These are phyloP conservation scores for Trichopria drosophilae DNA, from an alignment of 2,888 invertebrate genomes.

Conservation along the genomic window DNA sequence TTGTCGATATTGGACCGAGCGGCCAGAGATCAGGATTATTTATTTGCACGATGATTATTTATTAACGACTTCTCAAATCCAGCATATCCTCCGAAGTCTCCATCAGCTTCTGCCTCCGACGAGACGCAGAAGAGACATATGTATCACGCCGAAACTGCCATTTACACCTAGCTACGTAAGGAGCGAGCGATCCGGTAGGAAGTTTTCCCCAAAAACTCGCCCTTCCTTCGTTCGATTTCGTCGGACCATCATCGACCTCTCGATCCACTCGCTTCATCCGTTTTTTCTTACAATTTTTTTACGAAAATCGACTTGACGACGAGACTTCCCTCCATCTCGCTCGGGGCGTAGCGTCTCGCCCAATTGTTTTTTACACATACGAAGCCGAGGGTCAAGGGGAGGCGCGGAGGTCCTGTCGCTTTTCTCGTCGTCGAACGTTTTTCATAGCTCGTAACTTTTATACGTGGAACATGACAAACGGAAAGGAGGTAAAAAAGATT, in stretches of 20 bases:
- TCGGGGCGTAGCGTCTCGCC: constrained; percentile 1
- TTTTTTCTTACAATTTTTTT: constrained; percentile 22
- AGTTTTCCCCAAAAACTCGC: constrained; percentile 37
- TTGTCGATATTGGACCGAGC: constrained; percentile 12
- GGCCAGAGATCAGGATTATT: constrained; percentile 2
- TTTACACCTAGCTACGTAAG: constrained; percentile 45
- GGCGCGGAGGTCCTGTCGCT: constrained; percentile 11
- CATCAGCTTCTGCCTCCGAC: too few relatives aligned
- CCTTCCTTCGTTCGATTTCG: constrained; percentile 28
- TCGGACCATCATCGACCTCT: constrained; percentile 22
- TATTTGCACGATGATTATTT: constrained; percentile 25
- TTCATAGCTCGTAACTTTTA: constrained; percentile 13
- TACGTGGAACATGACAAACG: constrained; percentile 18
- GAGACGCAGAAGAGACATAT: constrained; percentile 33
- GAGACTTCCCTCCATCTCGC: constrained; percentile 1
- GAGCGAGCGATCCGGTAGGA: constrained; percentile 45
- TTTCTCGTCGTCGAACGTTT: constrained; percentile 26
- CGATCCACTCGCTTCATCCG: constrained; percentile 10
- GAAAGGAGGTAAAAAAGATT: constrained; percentile 4
- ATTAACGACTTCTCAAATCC: too few relatives aligned
- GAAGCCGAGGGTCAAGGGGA: constrained; percentile 4
- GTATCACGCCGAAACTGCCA: constrained; percentile 55
- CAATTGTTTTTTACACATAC: constrained; percentile 22
- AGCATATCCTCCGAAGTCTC: too few relatives aligned
- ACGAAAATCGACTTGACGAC: constrained; percentile 16